Conservation (phyloP, 2,113 vertebrate genomes). For the human (Homo sapiens) region DNA sequence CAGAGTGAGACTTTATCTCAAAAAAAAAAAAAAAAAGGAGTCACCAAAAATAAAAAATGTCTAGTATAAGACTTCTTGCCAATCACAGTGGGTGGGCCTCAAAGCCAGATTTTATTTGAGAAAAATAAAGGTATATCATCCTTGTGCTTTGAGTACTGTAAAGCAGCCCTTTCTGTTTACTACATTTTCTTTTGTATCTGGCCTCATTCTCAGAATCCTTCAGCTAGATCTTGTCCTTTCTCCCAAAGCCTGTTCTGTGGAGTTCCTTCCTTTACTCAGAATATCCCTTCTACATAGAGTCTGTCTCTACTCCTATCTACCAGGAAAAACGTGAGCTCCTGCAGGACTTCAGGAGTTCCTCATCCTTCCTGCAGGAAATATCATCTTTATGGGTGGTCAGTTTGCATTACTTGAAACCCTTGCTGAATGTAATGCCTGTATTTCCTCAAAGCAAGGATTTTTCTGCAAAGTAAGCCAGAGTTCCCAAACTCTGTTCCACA, state of each 20-base stretch:
- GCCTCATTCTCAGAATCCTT: neutral
- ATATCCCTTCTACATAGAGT: neutral
- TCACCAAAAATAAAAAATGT: no score
- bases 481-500: neutral
- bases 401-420: neutral
- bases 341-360: neutral
- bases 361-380: neutral
- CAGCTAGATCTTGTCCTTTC: neutral
- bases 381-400: neutral
- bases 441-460: neutral
- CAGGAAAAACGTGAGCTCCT: neutral
- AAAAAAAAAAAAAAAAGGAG: no score
- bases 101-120: neutral
- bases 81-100: neutral
- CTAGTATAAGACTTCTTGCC: neutral
- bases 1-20: no score
- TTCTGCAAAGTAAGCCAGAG: neutral
- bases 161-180: neutral
- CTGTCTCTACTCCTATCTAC: neutral
- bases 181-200: neutral
- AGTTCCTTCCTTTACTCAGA: neutral
- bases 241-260: neutral
- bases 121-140: neutral
- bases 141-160: neutral
- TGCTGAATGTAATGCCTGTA: neutral